Percentiles rank a stretch among this genome's conserved stretches.
These are phyloP conservation scores for Euphonia xanthogaster DNA, from an alignment of 2,797 vertebrate species.

Conservation along the genomic window DNA sequence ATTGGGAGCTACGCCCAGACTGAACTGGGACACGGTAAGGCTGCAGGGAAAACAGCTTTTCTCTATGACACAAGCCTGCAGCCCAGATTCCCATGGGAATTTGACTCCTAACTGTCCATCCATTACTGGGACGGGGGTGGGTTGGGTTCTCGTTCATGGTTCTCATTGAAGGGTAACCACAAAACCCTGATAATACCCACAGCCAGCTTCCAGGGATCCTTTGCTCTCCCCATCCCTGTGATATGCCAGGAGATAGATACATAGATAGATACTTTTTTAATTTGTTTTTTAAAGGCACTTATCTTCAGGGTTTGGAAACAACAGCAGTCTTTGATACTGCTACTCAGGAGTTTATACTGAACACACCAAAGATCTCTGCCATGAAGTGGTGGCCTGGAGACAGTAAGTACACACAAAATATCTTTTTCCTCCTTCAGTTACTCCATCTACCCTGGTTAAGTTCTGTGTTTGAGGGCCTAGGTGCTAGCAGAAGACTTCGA, in stretches of 20 bases:
- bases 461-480: neutral
- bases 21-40: constrained; percentile 80
- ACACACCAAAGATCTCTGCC: constrained; percentile 77
- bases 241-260: neutral
- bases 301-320: constrained; percentile 79
- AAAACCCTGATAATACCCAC: neutral
- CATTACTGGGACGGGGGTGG: neutral
- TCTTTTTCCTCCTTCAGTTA: neutral
- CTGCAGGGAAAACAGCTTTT: neutral
- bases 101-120: neutral
- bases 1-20: constrained; percentile 77
- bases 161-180: neutral
- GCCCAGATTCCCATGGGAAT: neutral
- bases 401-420: constrained; percentile 69
- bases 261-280: neutral
- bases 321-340: constrained; percentile 74
- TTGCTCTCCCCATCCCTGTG: neutral
- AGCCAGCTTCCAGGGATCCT: neutral
- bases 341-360: constrained; percentile 79
- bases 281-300: constrained; percentile 68
- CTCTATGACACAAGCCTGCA: neutral
- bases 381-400: constrained; percentile 84
- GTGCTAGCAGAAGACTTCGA: neutral
- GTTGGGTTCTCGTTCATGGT: neutral
- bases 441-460: neutral